Evolutionary conservation across 2,113 vertebrate species (phyloP).

Genomic region (Istiophorus platypterus): DNA sequence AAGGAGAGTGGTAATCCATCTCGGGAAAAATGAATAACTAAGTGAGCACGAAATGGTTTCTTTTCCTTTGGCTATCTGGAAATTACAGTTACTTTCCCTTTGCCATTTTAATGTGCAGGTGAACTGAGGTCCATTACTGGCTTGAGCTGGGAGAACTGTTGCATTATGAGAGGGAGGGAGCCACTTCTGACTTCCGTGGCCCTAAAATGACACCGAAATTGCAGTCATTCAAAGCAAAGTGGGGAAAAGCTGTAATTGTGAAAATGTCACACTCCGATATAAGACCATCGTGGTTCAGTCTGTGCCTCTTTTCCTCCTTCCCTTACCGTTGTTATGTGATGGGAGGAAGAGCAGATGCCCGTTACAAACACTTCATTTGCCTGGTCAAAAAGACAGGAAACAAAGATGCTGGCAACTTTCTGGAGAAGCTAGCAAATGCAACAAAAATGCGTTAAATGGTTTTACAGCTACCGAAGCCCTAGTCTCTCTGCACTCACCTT

Average conservation of each 20-base stretch:
- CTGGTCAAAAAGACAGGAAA: neutral
- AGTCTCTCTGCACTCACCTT: neutral
- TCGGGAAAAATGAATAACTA: slow-evolving; percentile 41
- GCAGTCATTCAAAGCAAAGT: slow-evolving; percentile 58
- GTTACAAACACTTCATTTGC: neutral
- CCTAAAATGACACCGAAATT: slow-evolving; percentile 63
- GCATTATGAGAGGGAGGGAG: slow-evolving; percentile 32
- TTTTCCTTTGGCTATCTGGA: slow-evolving; percentile 23
- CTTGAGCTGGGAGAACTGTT: slow-evolving; percentile 40
- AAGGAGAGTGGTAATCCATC: neutral
- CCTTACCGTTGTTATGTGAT: neutral
- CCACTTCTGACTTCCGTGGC: slow-evolving; percentile 46
- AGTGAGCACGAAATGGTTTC: slow-evolving; percentile 17
- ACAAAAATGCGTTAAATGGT: neutral
- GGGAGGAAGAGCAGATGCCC: neutral
- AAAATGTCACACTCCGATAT: slow-evolving; percentile 53
- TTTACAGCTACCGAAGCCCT: slow-evolving; percentile 38
- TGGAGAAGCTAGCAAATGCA: neutral
- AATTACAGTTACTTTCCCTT: slow-evolving; percentile 43
- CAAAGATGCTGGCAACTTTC: neutral
- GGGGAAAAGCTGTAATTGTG: slow-evolving; percentile 58
- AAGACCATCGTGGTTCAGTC: slow-evolving; percentile 9
- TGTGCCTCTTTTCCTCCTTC: neutral
- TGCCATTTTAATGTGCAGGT: slow-evolving; percentile 48
- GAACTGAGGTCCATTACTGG: slow-evolving; percentile 44